phyloP scores from a whole-genome alignment of 2,888 invertebrate genomes.

The Morinoia aosen region DNA sequence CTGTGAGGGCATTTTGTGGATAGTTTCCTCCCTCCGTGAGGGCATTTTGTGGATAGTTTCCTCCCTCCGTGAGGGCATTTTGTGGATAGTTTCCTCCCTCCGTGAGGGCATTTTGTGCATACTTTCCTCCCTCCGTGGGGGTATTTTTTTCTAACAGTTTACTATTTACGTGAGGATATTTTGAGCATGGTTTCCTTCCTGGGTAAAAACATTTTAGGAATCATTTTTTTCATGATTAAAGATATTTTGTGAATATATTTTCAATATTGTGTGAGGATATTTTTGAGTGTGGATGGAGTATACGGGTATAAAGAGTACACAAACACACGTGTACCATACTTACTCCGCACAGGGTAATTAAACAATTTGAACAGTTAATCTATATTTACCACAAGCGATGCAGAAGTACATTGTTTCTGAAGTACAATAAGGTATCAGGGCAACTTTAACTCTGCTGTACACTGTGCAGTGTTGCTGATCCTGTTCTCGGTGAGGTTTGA shows the following conservation, averaged over 20 bases:
- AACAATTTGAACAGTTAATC: too few relatives aligned
- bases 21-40: background rate
- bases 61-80: conserved; percentile 76
- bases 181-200: background rate
- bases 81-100: background rate
- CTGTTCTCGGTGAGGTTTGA: conserved; percentile 79
- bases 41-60: too few relatives aligned
- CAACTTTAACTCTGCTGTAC: background rate
- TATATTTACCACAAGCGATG: too few relatives aligned
- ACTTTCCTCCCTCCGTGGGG: conserved; percentile 79
- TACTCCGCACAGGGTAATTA: too few relatives aligned
- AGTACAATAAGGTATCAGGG: too few relatives aligned
- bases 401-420: too few relatives aligned
- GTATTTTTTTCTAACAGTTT: background rate
- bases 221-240: conserved; percentile 76
- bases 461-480: conserved; percentile 83
- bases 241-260: conserved; percentile 70
- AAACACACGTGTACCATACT: too few relatives aligned
- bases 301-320: too few relatives aligned
- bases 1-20: conserved; percentile 70
- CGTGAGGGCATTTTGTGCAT: too few relatives aligned
- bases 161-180: conserved; percentile 76
- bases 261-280: conserved; percentile 77
- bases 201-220: background rate
- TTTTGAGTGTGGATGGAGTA: background rate